Base-by-base conservation (phyloP, 2,888 invertebrate species). In the Arge pagana region DNA sequence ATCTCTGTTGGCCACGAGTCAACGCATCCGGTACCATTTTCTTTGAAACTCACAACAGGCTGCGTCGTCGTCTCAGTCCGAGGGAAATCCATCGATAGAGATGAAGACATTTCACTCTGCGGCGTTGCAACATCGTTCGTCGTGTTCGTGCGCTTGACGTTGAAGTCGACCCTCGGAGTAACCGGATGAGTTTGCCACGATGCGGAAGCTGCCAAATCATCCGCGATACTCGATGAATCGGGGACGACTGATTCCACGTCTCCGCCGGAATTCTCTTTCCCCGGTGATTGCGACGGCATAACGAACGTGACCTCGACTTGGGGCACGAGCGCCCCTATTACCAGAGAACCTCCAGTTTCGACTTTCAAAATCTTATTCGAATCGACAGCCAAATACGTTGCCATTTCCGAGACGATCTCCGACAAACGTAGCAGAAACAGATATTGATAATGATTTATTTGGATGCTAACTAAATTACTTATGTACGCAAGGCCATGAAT, bases 391-490 rank as follows among this genome's bases (percentile, higher is more conserved):
- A 93, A 77, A 79, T 89, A 92, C 8, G 89, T 89, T 4, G 88
- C 81, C 78, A 92, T 80, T 76, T 93, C 93, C 0, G 89, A 83
- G 24, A 93, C 76, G 41, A 88, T 84, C 77, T 96, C 96, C 18
- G 90, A 81, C 64, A 94, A 81, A 48, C 96, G 81, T 76, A 95
- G 78, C 48, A 96, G 81, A 79, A 96, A 96, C 63, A 96, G 81
- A 78, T 89, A 89, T 79, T 96, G 96, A 77, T 91, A 94, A 77
- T 96, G 96, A 80, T 94, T 96, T 54, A 97, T 82, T 78, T 96
- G 96, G 3, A 94, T 81, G 59, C 92, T 92, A 45, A 95, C 86
- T 67, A 95, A 81, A 66, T 91, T 91, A 43, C 88, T 85, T 43
- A 94, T 87, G 66, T 93, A 86, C 0, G 89, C 88, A 42, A 96